Evolutionary conservation across 2,888 invertebrate species (phyloP).

Genomic region (Acleris cristana): DNA sequence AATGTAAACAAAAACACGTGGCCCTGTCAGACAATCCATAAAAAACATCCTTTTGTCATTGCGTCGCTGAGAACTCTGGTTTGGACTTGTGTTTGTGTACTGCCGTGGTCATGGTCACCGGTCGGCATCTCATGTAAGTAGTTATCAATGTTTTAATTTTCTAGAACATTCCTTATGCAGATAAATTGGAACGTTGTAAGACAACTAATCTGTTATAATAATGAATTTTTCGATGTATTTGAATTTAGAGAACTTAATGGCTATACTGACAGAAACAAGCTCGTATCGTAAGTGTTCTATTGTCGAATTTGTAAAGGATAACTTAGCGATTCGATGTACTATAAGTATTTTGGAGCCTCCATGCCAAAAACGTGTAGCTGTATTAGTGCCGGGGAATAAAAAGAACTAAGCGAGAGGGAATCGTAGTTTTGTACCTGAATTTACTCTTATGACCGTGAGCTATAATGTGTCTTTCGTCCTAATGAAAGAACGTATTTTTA

Average conservation of each 20-base stretch:
- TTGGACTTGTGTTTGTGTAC: no score
- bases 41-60: no score
- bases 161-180: no score
- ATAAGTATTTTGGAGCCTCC: conserved; percentile 29
- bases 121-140: no score
- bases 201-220: no score
- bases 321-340: conserved; percentile 14
- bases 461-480: background rate
- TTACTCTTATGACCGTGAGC: background rate
- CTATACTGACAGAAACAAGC: conserved; percentile 20
- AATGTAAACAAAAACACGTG: no score
- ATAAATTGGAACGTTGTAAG: no score
- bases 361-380: conserved; percentile 25
- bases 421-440: background rate
- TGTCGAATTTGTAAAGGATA: conserved; percentile 23
- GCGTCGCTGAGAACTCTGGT: no score
- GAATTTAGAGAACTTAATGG: background rate
- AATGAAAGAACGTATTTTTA: background rate
- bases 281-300: conserved; percentile 20
- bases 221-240: background rate
- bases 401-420: background rate
- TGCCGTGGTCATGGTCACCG: no score
- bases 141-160: no score
- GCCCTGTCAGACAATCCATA: no score
- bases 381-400: conserved; percentile 8